Evolutionary conservation across 2,888 invertebrate genomes (phyloP).

Genomic region (Lypha dubia): DNA sequence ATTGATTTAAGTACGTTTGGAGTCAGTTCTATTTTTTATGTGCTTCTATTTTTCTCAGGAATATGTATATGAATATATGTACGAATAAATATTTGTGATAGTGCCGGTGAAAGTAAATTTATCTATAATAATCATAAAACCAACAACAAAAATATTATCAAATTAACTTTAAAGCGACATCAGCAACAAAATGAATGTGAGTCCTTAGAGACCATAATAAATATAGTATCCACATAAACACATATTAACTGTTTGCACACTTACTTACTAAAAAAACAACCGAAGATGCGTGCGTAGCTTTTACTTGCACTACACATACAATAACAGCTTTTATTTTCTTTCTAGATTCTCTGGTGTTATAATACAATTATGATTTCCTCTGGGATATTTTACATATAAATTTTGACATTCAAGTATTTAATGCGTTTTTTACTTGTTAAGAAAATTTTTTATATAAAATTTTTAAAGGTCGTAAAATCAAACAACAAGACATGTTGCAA

Average conservation of each 20-base stretch:
- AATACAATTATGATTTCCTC: constrained; percentile 74
- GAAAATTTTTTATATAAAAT: constrained; percentile 57
- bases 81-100: constrained; percentile 16
- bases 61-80: background rate
- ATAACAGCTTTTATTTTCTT: constrained; percentile 2
- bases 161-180: constrained; percentile 11
- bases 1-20: too few relatives aligned
- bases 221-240: background rate
- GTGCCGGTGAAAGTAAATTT: background rate
- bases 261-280: background rate
- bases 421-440: constrained; percentile 23
- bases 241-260: background rate
- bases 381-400: constrained; percentile 72
- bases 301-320: constrained; percentile 15
- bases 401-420: constrained; percentile 74
- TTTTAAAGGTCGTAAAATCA: constrained; percentile 62
- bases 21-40: too few relatives aligned
- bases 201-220: constrained; percentile 36
- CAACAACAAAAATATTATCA: constrained; percentile 17
- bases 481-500: constrained; percentile 21
- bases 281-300: background rate
- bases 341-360: constrained; percentile 60
- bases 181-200: constrained; percentile 11
- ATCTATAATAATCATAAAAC: constrained; percentile 19
- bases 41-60: too few relatives aligned